Evolutionary conservation across 2,888 invertebrate species (phyloP).

Genomic region (Oscheius onirici): DNA sequence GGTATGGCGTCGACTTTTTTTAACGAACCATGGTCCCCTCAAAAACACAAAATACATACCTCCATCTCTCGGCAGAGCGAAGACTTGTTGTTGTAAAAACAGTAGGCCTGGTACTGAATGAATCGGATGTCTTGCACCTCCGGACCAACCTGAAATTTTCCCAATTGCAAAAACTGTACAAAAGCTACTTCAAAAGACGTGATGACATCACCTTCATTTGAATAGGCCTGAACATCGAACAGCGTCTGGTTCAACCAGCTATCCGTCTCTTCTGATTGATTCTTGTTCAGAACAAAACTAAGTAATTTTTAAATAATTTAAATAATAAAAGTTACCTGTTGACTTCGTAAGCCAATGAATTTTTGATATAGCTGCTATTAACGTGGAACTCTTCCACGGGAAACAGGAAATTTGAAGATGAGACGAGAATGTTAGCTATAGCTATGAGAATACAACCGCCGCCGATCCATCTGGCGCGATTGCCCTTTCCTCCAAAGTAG

Average conservation of each 20-base stretch:
- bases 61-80: slow-evolving; percentile 12
- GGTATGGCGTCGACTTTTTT: no score
- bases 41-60: background rate
- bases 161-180: background rate
- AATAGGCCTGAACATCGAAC: background rate
- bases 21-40: no score
- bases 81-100: slow-evolving; percentile 10
- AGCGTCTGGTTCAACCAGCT: slow-evolving; percentile 21
- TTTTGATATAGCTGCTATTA: slow-evolving; percentile 42
- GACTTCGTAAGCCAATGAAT: slow-evolving; percentile 43
- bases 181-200: background rate
- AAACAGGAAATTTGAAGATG: slow-evolving; percentile 69
- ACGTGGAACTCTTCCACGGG: slow-evolving; percentile 58
- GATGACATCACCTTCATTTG: background rate
- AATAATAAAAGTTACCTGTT: slow-evolving; percentile 20
- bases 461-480: slow-evolving; percentile 71
- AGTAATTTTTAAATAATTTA: background rate
- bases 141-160: slow-evolving; percentile 5
- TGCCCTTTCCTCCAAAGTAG: slow-evolving; percentile 70
- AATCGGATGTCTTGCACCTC: slow-evolving; percentile 2
- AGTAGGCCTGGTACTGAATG: slow-evolving; percentile 29
- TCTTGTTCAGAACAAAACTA: slow-evolving; percentile 23
- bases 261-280: background rate
- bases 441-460: slow-evolving; percentile 70
- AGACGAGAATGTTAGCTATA: slow-evolving; percentile 68